A percentile compares a stretch with the other conserved stretches of the same genome.
These are phyloP conservation scores for Ophiothrix spiculata DNA, from an alignment of 35 echinoderm and acorn worm species.

Conservation along the genomic window DNA sequence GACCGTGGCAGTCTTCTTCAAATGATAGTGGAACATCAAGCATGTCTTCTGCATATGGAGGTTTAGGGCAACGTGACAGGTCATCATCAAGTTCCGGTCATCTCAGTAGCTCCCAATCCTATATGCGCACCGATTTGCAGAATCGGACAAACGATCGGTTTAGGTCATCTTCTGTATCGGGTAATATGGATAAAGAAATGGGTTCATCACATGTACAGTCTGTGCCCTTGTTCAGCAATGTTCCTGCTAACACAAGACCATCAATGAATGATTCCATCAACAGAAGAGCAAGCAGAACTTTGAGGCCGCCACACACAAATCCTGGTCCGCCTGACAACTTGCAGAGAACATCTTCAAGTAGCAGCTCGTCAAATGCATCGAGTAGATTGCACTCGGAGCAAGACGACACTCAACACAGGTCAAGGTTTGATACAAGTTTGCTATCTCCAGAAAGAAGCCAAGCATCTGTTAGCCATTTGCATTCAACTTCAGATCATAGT, in stretches of 20 bases:
- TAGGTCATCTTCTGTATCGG: not conserved
- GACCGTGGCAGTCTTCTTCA: not conserved
- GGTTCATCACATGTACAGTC: conserved; percentile 54
- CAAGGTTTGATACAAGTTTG: not conserved
- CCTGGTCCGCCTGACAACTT: not conserved
- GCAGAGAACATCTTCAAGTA: not conserved
- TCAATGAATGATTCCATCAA: conserved; percentile 40
- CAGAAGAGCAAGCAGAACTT: not conserved
- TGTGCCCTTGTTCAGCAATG: conserved; percentile 80
- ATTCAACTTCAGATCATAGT: conserved; percentile 2
- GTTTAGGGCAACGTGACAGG: not conserved
- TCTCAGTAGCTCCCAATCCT: not conserved
- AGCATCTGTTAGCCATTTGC: not conserved
- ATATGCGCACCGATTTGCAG: not conserved
- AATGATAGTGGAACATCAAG: not conserved
- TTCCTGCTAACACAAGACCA: conserved; percentile 29
- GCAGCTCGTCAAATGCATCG: not conserved
- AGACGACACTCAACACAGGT: not conserved
- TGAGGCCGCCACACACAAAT: not conserved
- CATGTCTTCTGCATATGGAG: not conserved
- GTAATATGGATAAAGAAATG: not conserved
- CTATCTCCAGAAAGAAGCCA: not conserved
- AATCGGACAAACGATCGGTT: not conserved
- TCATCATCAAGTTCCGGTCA: not conserved
- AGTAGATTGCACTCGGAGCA: not conserved